Evolutionary conservation across 2,113 vertebrate genomes (phyloP), one percentile per base, ranked within the genome.

Genomic region (Probosciger aterrimus): DNA sequence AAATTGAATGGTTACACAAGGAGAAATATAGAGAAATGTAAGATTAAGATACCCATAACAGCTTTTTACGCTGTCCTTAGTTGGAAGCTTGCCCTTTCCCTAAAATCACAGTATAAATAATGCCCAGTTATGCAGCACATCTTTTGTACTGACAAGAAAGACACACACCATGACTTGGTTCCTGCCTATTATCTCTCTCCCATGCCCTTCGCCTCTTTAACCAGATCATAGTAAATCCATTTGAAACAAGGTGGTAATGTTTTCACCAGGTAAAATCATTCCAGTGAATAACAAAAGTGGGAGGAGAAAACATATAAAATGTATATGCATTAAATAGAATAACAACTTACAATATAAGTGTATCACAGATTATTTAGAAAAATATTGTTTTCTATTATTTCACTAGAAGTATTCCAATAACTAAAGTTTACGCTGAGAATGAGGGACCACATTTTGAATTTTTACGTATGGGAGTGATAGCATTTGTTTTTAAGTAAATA

Each of bases 401-500:
- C 65, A 57, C 12, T 50, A 39, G 33, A 73, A 84, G 33, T 65
- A 62, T 62, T 92, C 11, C 27, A 47, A 15, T 78, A 90, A 78
- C 74, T 84, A 22, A 53, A 81, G 27, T 70, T 79, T 78, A 62
- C 10, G 0, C 24, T 67, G 43, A 79, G 57, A 92, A 68, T 43
- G 52, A 92, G 37, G 43, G 46, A 67, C 14, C 7, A 2, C 64
- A 49, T 73, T 84, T 82, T 68, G 52, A 74, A 28, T 43, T 84
- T 92, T 88, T 90, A 41, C 82, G 85, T 90, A 78, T 78, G 23
- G 35, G 19, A 78, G 18, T 59, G 75, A 47, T 44, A 89, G 33
- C 55, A 62, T 55, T 81, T 95, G 37, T 10, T 94, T 94, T 76
- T 49, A 78, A 84, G 86, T 85, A 92, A 88, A 68, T 76, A 59